These are phyloP conservation scores for Seriola dumerili DNA, from an alignment of 2,113 vertebrate species.

Conservation along the genomic window DNA sequence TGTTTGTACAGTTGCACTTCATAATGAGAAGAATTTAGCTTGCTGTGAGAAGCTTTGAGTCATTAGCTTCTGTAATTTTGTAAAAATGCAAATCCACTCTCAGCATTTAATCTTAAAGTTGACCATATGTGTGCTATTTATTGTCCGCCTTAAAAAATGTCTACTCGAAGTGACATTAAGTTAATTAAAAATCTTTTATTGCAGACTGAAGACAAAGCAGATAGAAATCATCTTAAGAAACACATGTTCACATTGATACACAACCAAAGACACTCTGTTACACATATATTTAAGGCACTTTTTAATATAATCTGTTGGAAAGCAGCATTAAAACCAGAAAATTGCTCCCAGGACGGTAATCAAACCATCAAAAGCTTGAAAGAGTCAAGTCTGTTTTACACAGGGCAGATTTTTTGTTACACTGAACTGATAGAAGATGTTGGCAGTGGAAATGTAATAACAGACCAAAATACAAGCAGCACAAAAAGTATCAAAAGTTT, in stretches of 20 bases:
- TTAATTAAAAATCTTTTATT: conserved; percentile 69
- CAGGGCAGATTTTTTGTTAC: neutral
- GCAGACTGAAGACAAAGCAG: conserved; percentile 45
- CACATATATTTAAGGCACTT: conserved; percentile 69
- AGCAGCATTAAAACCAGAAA: conserved; percentile 60
- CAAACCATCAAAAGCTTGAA: conserved; percentile 37
- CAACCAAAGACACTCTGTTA: conserved; percentile 27
- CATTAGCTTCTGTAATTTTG: neutral
- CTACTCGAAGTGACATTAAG: neutral
- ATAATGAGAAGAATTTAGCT: conserved; percentile 20
- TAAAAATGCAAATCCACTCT: neutral
- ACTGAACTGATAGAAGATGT: conserved; percentile 11
- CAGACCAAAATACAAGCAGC: conserved; percentile 19
- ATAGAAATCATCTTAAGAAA: conserved; percentile 43
- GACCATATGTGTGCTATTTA: no score
- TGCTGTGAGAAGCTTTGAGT: conserved; percentile 12
- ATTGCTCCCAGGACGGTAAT: conserved; percentile 54
- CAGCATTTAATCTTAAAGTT: neutral
- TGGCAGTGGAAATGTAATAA: conserved; percentile 34
- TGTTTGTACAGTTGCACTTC: conserved; percentile 1
- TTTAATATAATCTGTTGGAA: conserved; percentile 14
- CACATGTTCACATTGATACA: conserved; percentile 42
- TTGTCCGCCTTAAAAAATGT: neutral
- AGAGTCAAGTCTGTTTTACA: conserved; percentile 26
- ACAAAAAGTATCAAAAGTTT: conserved; percentile 23